Evolutionary conservation across 2,888 invertebrate genomes (phyloP).

Genomic region (Cheilosia variabilis): DNA sequence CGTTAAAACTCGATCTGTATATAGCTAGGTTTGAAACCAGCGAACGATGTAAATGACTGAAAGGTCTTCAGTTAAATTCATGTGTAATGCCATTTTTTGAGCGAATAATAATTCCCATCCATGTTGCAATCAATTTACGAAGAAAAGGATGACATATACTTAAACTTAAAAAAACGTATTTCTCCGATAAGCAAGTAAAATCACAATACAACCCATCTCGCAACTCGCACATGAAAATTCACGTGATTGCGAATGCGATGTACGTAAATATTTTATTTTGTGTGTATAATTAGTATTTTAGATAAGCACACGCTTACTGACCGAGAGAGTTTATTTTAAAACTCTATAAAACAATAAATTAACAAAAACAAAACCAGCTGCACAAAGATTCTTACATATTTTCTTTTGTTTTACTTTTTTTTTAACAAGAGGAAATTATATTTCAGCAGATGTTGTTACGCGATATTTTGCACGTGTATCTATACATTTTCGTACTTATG

Average conservation of each 20-base stretch:
- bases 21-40: no score
- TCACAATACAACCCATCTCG: neutral
- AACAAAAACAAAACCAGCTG: neutral
- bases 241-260: neutral
- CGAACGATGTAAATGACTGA: neutral
- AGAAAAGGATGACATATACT: no score
- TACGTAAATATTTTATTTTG: neutral
- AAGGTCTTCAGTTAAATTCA: neutral
- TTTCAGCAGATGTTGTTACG: neutral
- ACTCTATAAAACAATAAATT: constrained; percentile 2
- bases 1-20: no score
- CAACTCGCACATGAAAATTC: neutral
- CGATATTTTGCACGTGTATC: neutral
- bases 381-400: neutral
- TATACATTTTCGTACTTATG: neutral
- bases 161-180: neutral
- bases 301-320: neutral
- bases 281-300: constrained; percentile 20
- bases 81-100: no score
- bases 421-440: neutral
- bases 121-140: no score
- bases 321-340: constrained; percentile 8
- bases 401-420: constrained; percentile 1
- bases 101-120: neutral
- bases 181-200: neutral